Evolutionary conservation across 35 echinoderm and acorn worm species (phyloP).

Genomic region (Ophioderma brevispina): DNA sequence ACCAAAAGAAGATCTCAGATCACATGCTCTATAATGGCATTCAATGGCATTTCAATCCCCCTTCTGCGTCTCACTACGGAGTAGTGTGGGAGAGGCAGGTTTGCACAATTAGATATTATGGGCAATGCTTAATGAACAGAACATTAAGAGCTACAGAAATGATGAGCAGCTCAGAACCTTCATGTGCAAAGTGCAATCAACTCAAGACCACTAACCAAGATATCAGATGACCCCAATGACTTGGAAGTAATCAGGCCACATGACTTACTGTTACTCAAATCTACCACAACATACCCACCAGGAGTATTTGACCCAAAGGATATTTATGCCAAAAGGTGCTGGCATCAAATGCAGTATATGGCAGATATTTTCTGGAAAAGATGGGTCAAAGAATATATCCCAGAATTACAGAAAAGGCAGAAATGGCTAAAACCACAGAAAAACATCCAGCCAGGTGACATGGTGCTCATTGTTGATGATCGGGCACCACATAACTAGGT

Average conservation of each 20-base stretch:
- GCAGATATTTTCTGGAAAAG: constrained; percentile 66
- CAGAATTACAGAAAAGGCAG: constrained; percentile 45
- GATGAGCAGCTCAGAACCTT: constrained; percentile 68
- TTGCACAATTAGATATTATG: constrained; percentile 36
- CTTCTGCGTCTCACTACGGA: constrained; percentile 54
- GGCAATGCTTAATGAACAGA: constrained; percentile 38
- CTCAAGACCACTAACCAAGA: constrained; percentile 34
- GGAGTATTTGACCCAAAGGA: constrained; percentile 46
- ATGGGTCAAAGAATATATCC: constrained; percentile 69
- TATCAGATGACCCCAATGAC: constrained; percentile 68
- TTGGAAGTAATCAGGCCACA: constrained; percentile 52
- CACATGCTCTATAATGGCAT: constrained; percentile 31
- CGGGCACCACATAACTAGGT: constrained; percentile 31
- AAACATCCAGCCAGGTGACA: constrained; percentile 34
- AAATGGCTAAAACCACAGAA: constrained; percentile 39
- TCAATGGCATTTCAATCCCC: constrained; percentile 69
- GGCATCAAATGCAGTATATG: constrained; percentile 79
- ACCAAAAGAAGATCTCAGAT: not conserved
- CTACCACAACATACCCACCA: not conserved
- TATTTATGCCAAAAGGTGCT: constrained; percentile 39
- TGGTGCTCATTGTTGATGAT: constrained; percentile 41
- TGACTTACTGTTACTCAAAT: constrained; percentile 34
- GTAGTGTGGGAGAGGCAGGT: constrained; percentile 77
- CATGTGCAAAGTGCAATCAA: constrained; percentile 60
- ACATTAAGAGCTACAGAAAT: constrained; percentile 6